Conservation (phyloP, 1,140 invertebrate species). For the Drosophila ercepeae region DNA sequence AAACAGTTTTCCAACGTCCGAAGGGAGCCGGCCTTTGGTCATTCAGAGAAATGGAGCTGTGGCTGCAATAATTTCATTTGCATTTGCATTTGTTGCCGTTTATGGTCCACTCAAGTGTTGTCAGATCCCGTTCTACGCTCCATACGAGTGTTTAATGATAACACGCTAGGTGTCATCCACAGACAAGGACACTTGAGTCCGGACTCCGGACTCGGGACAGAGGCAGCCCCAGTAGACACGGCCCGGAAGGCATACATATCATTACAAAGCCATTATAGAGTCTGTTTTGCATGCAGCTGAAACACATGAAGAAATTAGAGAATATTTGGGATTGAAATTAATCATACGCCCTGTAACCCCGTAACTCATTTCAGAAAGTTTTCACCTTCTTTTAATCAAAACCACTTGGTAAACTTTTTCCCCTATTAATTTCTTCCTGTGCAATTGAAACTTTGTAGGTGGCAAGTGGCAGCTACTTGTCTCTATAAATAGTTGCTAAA, state of each 20-base stretch:
- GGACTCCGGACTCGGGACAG: conserved; percentile 2
- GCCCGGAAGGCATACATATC: conserved; percentile 31
- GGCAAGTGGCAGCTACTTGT: conserved; percentile 31
- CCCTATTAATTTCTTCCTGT: conserved; percentile 3
- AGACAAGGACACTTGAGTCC: conserved; percentile 41
- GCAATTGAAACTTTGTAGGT: conserved; percentile 3
- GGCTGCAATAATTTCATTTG: conserved; percentile 72
- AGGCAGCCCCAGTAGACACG: conserved; percentile 19
- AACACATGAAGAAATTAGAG: background rate
- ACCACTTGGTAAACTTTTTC: background rate
- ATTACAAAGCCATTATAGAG: conserved; percentile 9
- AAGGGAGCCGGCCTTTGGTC: background rate
- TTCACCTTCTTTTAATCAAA: too few relatives aligned
- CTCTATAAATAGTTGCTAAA: conserved; percentile 58
- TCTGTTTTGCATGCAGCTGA: background rate
- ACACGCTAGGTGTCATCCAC: conserved; percentile 71
- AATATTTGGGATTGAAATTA: background rate
- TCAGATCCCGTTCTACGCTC: conserved; percentile 42
- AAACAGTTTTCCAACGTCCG: conserved; percentile 55
- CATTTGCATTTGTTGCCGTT: conserved; percentile 79
- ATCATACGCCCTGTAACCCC: background rate
- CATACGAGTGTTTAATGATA: conserved; percentile 64
- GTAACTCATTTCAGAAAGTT: too few relatives aligned
- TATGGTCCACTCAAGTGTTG: conserved; percentile 77
- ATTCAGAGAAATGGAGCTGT: conserved; percentile 38